These are phyloP conservation scores for Pammene aurita DNA, from an alignment of 2,888 invertebrate species.

Conservation along the genomic window DNA sequence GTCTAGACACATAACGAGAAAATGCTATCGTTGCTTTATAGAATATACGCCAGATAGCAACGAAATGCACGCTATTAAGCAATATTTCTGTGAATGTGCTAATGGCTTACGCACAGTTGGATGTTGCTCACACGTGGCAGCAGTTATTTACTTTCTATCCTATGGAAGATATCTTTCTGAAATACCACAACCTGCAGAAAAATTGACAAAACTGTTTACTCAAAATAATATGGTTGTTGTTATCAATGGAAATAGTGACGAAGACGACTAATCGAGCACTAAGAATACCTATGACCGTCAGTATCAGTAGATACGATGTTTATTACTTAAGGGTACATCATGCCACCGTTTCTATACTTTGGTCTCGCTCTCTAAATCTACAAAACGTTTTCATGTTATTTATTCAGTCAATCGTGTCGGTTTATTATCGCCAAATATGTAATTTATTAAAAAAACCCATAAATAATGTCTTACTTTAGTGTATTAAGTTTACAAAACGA, in stretches of 20 bases:
- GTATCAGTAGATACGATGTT: neutral
- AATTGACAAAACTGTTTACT: constrained; percentile 16
- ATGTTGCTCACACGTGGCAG: constrained; percentile 24
- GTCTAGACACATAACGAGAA: constrained; percentile 24
- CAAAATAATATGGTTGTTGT: constrained; percentile 26
- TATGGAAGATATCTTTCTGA: constrained; percentile 19
- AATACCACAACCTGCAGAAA: constrained; percentile 25
- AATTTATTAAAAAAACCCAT: too few relatives aligned
- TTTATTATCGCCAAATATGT: too few relatives aligned
- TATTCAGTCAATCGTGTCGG: too few relatives aligned
- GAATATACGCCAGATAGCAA: constrained; percentile 21
- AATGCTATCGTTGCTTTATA: constrained; percentile 22
- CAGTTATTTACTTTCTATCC: constrained; percentile 22
- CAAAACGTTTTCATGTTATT: too few relatives aligned
- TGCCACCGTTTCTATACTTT: too few relatives aligned
- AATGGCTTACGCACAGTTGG: constrained; percentile 21
- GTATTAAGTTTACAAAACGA: too few relatives aligned
- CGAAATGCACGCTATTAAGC: constrained; percentile 24
- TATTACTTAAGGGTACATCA: neutral
- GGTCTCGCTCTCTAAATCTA: too few relatives aligned
- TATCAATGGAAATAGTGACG: constrained; percentile 25
- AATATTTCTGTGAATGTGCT: constrained; percentile 27
- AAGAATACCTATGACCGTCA: neutral
- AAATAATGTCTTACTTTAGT: too few relatives aligned
- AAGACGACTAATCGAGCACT: constrained; percentile 11